Evolutionary conservation across 2,888 invertebrate genomes (phyloP).

Genomic region (Andrena bicolor): DNA sequence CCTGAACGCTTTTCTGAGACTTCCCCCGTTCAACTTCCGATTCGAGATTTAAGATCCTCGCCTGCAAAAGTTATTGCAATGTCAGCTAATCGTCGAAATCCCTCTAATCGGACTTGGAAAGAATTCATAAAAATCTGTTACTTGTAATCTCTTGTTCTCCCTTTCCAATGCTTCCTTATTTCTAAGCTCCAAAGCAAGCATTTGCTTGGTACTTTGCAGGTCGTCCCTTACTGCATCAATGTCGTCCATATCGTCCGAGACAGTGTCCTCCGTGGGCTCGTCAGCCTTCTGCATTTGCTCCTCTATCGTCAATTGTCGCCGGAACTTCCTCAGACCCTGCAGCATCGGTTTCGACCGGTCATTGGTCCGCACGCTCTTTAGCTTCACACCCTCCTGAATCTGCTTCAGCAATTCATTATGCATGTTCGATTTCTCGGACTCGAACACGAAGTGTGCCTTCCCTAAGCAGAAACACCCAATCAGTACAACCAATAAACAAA

Average conservation of each 20-base stretch:
- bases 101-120: not conserved
- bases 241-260: conserved; percentile 93
- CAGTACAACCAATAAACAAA: conserved; percentile 29
- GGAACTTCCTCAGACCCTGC: conserved; percentile 93
- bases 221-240: conserved; percentile 96
- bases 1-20: conserved; percentile 82
- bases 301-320: conserved; percentile 95
- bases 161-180: conserved; percentile 94
- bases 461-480: conserved; percentile 82
- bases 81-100: not conserved
- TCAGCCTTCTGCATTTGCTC: conserved; percentile 94
- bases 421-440: conserved; percentile 93
- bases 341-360: conserved; percentile 95
- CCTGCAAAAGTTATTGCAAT: conserved; percentile 80
- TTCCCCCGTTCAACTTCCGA: conserved; percentile 92
- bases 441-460: conserved; percentile 93
- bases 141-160: conserved; percentile 92
- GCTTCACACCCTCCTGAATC: conserved; percentile 91
- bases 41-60: conserved; percentile 92
- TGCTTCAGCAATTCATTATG: conserved; percentile 93
- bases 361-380: conserved; percentile 92
- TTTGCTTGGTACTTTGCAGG: conserved; percentile 95
- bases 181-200: conserved; percentile 93
- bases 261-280: conserved; percentile 87
- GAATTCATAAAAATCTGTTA: conserved; percentile 48